These are phyloP conservation scores for Sebastes schlegelii DNA, from an alignment of 2,113 vertebrate genomes.

Conservation along the genomic window DNA sequence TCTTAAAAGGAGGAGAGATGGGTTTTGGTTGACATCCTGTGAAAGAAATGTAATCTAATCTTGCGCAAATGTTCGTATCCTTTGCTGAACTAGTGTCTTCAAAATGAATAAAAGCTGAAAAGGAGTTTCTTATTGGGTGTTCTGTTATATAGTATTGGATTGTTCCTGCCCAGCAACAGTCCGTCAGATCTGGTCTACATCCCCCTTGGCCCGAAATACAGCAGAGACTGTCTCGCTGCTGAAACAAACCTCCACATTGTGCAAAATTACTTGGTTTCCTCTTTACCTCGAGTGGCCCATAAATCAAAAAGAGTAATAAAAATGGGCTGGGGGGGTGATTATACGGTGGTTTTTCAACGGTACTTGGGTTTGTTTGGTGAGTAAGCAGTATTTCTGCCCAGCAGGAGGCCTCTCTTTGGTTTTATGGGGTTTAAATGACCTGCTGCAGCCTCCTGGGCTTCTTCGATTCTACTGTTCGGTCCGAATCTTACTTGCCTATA, in stretches of 20 bases:
- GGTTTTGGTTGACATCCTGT: conserved; percentile 18
- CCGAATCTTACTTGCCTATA: not conserved
- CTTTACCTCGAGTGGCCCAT: conserved; percentile 48
- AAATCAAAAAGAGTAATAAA: conserved; percentile 52
- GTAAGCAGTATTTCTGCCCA: conserved; percentile 52
- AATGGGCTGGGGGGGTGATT: conserved; percentile 23
- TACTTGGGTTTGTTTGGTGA: conserved; percentile 60
- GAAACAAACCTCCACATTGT: conserved; percentile 53
- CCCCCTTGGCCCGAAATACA: not conserved
- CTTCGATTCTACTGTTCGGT: conserved; percentile 29
- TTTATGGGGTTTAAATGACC: conserved; percentile 64
- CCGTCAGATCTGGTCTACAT: not conserved
- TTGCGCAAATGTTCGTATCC: conserved; percentile 33
- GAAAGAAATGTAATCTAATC: conserved; percentile 43
- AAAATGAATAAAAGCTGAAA: conserved; percentile 65
- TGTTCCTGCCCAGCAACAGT: not conserved
- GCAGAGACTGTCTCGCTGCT: not conserved
- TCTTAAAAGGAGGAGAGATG: conserved; percentile 15
- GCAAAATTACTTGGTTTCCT: conserved; percentile 42
- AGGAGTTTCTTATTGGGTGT: conserved; percentile 34
- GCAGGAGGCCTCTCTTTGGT: conserved; percentile 28
- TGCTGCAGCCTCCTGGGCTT: conserved; percentile 29
- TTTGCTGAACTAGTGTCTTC: conserved; percentile 52
- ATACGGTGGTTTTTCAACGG: conserved; percentile 42
- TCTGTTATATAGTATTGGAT: not conserved